Evolutionary conservation across 2,113 vertebrate genomes (phyloP), one percentile per base, ranked within the genome.

Genomic region (Gallinago undulata): DNA sequence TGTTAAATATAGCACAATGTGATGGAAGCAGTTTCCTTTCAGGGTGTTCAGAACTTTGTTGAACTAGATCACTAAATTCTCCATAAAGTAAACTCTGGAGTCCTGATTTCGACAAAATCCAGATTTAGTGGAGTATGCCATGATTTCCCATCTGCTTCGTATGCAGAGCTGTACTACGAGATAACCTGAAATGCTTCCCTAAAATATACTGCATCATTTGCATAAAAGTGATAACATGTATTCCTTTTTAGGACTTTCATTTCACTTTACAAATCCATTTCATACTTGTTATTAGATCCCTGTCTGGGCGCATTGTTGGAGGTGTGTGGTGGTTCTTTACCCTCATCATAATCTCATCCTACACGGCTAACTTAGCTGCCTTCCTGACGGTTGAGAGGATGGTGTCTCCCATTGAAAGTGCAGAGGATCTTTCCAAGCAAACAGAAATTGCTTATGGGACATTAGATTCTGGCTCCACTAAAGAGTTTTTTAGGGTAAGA

Each of bases 321-420:
- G 99, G 99, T 80, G 99, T 99, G 85, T 99, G 99, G 99, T 99
- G 99, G 99, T 99, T 99, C 98, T 99, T 99, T 98, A 99, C 99
- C 97, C 98, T 99, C 96, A 99, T 99, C 98, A 99, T 99, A 98
- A 99, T 99, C 98, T 99, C 99, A 94, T 99, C 99, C 97, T 99
- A 99, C 99, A 99, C 99, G 98, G 99, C 99, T 97, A 99, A 99
- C 98, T 98, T 99, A 98, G 99, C 99, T 98, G 99, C 99, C 96
- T 99, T 99, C 98, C 99, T 99, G 97, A 99, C 99, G 23, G 99
- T 99, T 64, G 99, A 99, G 98, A 98, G 99, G 97, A 99, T 99
- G 99, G 99, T 99, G 84, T 99, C 99, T 83, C 99, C 99, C 73
- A 99, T 99, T 93, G 99, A 99, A 97, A 99, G 99, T 95, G 99